Conservation (phyloP, 2,888 invertebrate genomes). For the Rhopalosiphum nymphaeae region DNA sequence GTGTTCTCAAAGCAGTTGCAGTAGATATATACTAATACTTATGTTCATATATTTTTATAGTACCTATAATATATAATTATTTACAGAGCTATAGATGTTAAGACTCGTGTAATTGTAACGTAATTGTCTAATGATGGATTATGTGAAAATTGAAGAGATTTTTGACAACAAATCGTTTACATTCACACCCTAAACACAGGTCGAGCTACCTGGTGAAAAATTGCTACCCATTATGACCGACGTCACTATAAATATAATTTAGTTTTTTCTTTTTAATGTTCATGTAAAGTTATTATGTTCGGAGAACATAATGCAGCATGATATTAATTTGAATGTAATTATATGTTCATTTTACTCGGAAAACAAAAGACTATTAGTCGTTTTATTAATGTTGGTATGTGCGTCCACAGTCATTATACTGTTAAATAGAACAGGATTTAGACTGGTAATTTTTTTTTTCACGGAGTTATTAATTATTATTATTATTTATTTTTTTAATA, state of each 20-base stretch:
- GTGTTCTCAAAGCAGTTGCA: not conserved
- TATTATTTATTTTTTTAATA: constrained; percentile 34
- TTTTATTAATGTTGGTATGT: constrained; percentile 55
- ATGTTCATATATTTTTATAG: not conserved
- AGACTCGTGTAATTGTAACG: constrained; percentile 53
- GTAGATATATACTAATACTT: not conserved
- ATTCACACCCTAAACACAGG: constrained; percentile 44
- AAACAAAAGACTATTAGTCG: constrained; percentile 63
- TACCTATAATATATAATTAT: constrained; percentile 34
- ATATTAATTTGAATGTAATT: constrained; percentile 63
- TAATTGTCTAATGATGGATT: constrained; percentile 58
- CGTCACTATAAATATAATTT: constrained; percentile 46
- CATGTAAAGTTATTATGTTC: constrained; percentile 53
- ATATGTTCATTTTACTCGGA: constrained; percentile 49
- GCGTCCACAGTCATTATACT: constrained; percentile 30
- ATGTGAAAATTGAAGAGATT: constrained; percentile 61
- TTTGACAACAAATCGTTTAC: constrained; percentile 57
- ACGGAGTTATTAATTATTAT: constrained; percentile 52
- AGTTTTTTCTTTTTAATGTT: constrained; percentile 48
- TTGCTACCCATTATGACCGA: constrained; percentile 48
- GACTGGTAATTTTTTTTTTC: constrained; percentile 11
- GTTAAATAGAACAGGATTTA: constrained; percentile 46
- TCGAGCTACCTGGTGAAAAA: constrained; percentile 57
- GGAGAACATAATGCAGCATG: constrained; percentile 27
- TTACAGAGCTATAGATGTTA: not conserved